A percentile compares a stretch with the other conserved stretches of the same genome.
Evolutionary conservation across 2,113 vertebrate genomes (phyloP).

Genomic region (Nothocercus julius): DNA sequence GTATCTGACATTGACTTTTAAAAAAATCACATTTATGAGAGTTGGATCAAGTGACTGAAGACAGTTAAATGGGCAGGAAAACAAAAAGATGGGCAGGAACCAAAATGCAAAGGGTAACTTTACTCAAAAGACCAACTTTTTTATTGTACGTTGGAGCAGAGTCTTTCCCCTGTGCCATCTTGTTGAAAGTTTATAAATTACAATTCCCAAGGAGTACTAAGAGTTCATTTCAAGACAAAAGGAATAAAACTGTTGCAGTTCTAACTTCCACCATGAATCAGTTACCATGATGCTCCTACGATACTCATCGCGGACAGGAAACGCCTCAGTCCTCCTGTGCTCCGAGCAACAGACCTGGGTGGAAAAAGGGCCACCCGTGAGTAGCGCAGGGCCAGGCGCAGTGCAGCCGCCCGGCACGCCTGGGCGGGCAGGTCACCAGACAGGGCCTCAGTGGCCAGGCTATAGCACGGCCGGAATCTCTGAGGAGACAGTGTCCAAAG

Average conservation of each 20-base stretch:
- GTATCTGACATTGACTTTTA: neutral
- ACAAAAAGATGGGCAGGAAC: constrained; percentile 46
- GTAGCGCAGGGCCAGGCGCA: neutral
- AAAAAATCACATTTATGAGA: neutral
- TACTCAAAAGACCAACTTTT: constrained; percentile 66
- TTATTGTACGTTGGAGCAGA: constrained; percentile 60
- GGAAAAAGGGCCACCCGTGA: neutral
- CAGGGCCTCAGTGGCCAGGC: neutral
- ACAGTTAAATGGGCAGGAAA: neutral
- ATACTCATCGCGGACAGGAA: neutral
- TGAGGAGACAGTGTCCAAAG: constrained; percentile 80
- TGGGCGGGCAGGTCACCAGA: neutral
- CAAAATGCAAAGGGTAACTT: constrained; percentile 55
- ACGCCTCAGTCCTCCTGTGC: neutral
- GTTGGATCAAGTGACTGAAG: neutral
- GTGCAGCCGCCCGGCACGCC: neutral
- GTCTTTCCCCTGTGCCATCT: constrained; percentile 51
- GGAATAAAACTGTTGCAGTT: constrained; percentile 35
- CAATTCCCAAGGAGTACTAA: constrained; percentile 46
- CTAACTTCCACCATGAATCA: constrained; percentile 19
- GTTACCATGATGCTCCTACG: constrained; percentile 32
- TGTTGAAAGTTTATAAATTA: constrained; percentile 66
- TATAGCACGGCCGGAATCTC: constrained; percentile 78
- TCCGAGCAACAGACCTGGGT: neutral
- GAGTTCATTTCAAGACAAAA: constrained; percentile 58